Percentiles rank a stretch among this genome's conserved stretches.
These are phyloP conservation scores for Amphimedon queenslandica DNA, from an alignment of 37 sponge, comb jelly and placozoan species.

Conservation along the genomic window DNA sequence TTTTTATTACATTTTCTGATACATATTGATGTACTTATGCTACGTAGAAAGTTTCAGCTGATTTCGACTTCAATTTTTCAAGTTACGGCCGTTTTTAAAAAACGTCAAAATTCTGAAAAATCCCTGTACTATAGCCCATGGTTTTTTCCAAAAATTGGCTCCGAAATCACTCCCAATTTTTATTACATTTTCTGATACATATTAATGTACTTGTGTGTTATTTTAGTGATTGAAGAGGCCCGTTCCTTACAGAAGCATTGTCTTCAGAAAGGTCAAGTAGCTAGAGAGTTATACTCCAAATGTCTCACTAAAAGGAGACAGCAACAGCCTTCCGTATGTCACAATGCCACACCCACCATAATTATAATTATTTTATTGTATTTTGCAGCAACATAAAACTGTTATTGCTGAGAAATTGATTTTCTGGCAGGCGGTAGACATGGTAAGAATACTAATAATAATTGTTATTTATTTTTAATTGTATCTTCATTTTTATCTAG, in stretches of 20 bases:
- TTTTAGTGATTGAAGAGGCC: background rate
- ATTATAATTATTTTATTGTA: too few species aligned
- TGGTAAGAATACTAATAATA: slow-evolving; percentile 17
- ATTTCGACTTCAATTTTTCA: too few species aligned
- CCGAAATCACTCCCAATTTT: too few species aligned
- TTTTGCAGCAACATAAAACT: background rate
- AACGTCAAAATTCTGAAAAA: too few species aligned
- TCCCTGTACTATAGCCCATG: too few species aligned
- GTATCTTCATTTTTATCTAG: slow-evolving; percentile 14
- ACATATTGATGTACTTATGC: too few species aligned
- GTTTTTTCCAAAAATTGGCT: too few species aligned
- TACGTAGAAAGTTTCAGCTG: too few species aligned
- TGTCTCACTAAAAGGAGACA: background rate
- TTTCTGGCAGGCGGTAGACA: slow-evolving; percentile 44
- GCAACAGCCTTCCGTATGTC: background rate
- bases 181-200: too few species aligned
- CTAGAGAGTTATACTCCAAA: slow-evolving; percentile 12
- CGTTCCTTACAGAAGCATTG: slow-evolving; percentile 9
- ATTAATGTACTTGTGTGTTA: too few species aligned
- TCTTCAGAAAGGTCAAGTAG: slow-evolving; percentile 29
- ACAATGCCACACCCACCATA: background rate
- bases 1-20: too few species aligned
- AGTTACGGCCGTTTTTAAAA: too few species aligned
- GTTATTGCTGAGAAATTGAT: slow-evolving; percentile 53
- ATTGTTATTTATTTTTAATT: background rate